Conservation (phyloP, 1,140 invertebrate species). For the Pseudomyrmex concolor region DNA sequence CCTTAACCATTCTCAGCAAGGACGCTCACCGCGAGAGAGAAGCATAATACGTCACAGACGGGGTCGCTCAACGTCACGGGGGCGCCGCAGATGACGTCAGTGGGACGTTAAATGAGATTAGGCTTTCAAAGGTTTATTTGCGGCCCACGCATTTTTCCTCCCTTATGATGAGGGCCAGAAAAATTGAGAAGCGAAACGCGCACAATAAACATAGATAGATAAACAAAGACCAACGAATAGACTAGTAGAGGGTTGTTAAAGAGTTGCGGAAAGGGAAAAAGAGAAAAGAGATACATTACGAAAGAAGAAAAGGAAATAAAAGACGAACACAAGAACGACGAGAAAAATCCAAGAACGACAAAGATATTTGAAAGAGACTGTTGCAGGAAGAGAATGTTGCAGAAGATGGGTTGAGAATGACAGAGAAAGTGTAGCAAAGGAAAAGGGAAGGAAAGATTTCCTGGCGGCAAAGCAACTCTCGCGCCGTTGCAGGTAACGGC, state of each 20-base stretch:
- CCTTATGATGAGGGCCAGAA: neutral
- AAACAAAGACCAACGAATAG: neutral
- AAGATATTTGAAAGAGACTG: neutral
- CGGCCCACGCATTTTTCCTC: conserved; percentile 62
- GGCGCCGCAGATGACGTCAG: conserved; percentile 71
- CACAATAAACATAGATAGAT: conserved; percentile 9
- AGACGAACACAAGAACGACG: conserved; percentile 23
- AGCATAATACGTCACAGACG: conserved; percentile 62
- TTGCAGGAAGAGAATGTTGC: neutral
- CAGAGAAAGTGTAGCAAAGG: neutral
- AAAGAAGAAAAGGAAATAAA: conserved; percentile 39
- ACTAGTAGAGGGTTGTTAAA: conserved; percentile 18
- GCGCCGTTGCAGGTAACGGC: conserved; percentile 60
- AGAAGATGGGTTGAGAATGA: neutral
- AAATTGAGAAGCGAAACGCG: neutral
- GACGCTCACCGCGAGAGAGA: conserved; percentile 41
- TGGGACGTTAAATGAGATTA: conserved; percentile 70
- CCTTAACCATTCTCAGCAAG: conserved; percentile 70
- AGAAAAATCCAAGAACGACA: conserved; percentile 51
- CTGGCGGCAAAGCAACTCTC: conserved; percentile 60
- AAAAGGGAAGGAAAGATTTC: conserved; percentile 49
- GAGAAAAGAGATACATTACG: conserved; percentile 18
- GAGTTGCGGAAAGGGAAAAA: conserved; percentile 16
- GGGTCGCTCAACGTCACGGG: conserved; percentile 63
- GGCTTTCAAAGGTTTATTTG: conserved; percentile 65